Percentiles rank a stretch among this genome's conserved stretches.
Conservation (phyloP, 2,797 vertebrate genomes). For the Sebastes hopkinsi region DNA sequence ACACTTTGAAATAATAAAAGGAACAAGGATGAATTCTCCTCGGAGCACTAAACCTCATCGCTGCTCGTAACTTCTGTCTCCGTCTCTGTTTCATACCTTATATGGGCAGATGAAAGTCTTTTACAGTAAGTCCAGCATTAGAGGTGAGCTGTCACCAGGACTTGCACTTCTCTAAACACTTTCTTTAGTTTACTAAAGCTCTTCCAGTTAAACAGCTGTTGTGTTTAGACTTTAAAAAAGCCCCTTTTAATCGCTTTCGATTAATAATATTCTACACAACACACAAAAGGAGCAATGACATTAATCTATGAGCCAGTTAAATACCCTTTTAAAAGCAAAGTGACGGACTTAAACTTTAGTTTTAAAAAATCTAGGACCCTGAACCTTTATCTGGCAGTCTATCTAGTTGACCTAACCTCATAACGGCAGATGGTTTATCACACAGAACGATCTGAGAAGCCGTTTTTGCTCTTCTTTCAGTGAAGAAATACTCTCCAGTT, state of each 20-base stretch:
- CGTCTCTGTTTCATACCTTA: constrained; percentile 38
- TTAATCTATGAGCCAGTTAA: background rate
- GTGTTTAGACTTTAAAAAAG: background rate
- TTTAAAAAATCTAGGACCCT: background rate
- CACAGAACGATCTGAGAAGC: no score
- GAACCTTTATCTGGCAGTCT: background rate
- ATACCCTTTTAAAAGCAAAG: background rate
- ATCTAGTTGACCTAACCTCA: no score
- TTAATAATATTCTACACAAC: background rate
- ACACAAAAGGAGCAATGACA: background rate
- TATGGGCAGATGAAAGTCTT: constrained; percentile 23
- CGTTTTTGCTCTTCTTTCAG: no score
- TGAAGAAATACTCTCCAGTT: no score
- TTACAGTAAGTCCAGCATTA: background rate
- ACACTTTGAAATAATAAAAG: constrained; percentile 68
- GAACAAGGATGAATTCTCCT: constrained; percentile 64
- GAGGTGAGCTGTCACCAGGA: background rate
- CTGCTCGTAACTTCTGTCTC: constrained; percentile 20
- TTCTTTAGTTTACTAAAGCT: background rate
- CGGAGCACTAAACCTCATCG: constrained; percentile 44
- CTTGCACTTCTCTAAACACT: constrained; percentile 29
- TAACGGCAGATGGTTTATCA: no score
- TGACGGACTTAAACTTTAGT: background rate
- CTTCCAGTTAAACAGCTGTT: constrained; percentile 6
- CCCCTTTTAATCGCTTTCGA: background rate